Evolutionary conservation across 2,113 vertebrate species (phyloP).

Genomic region (Catharus fuscescens): DNA sequence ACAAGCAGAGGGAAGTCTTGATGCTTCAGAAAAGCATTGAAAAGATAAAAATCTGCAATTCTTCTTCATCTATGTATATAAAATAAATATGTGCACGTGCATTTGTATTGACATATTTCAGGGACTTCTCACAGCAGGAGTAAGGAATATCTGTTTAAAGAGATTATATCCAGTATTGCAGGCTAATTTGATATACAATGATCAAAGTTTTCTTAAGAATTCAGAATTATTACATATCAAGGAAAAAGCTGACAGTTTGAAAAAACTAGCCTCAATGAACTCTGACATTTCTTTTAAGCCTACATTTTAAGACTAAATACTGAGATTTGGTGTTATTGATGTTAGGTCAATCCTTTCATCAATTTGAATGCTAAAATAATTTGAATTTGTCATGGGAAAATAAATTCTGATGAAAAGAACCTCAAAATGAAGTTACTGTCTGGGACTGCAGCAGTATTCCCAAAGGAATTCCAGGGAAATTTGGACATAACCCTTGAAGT

Average conservation of each 20-base stretch:
- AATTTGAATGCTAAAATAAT: constrained; percentile 27
- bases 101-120: background rate
- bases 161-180: background rate
- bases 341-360: background rate
- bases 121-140: background rate
- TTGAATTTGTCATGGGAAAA: background rate
- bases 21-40: background rate
- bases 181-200: background rate
- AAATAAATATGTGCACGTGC: background rate
- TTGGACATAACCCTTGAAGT: background rate
- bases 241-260: background rate
- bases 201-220: background rate
- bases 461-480: background rate
- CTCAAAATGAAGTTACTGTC: constrained; percentile 35
- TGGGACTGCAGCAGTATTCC: background rate
- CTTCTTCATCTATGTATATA: background rate
- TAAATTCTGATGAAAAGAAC: background rate
- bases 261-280: background rate
- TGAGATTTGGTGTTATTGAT: constrained; percentile 8
- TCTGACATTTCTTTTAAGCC: background rate
- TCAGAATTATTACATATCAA: background rate
- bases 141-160: background rate
- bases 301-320: constrained; percentile 17
- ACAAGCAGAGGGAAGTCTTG: constrained; percentile 1
- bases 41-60: background rate